Conservation (phyloP, 2,888 invertebrate species). For the Amphipoea lucens region DNA sequence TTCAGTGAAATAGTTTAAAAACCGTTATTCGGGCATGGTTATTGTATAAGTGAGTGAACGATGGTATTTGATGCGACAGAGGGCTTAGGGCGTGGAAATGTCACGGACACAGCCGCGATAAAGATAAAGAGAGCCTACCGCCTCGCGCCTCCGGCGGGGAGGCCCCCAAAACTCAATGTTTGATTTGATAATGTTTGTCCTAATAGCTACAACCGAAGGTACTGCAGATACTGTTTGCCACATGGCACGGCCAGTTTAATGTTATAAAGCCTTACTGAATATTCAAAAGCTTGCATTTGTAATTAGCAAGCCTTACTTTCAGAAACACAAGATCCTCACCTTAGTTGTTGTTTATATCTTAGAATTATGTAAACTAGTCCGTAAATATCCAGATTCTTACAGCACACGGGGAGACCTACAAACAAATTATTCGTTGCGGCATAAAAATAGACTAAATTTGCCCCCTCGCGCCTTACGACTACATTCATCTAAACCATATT, state of each 20-base stretch:
- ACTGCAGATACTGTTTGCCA: constrained; percentile 6
- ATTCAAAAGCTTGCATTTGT: constrained; percentile 17
- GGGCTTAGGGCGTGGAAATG: constrained; percentile 82
- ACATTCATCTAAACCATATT: too few species aligned
- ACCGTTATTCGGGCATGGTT: constrained; percentile 57
- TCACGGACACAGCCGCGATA: constrained; percentile 80
- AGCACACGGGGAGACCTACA: too few species aligned
- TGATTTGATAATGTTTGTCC: constrained; percentile 33
- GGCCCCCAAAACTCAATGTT: constrained; percentile 41
- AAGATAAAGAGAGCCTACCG: constrained; percentile 76
- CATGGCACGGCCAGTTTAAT: constrained; percentile 4
- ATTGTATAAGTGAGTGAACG: constrained; percentile 70
- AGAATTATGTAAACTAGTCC: too few species aligned
- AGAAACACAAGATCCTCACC: too few species aligned
- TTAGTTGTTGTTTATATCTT: too few species aligned
- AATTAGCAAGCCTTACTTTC: not conserved
- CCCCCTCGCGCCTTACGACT: too few species aligned
- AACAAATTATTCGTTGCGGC: too few species aligned
- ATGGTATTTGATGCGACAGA: constrained; percentile 70
- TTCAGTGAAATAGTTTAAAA: constrained; percentile 39
- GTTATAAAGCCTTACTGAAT: constrained; percentile 11
- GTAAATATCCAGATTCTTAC: too few species aligned
- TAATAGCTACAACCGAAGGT: constrained; percentile 26
- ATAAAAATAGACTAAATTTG: too few species aligned
- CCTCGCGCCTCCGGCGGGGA: constrained; percentile 35